These are phyloP conservation scores for Zeugodacus cucurbitae DNA, from an alignment of 1,140 invertebrate species.

Conservation along the genomic window DNA sequence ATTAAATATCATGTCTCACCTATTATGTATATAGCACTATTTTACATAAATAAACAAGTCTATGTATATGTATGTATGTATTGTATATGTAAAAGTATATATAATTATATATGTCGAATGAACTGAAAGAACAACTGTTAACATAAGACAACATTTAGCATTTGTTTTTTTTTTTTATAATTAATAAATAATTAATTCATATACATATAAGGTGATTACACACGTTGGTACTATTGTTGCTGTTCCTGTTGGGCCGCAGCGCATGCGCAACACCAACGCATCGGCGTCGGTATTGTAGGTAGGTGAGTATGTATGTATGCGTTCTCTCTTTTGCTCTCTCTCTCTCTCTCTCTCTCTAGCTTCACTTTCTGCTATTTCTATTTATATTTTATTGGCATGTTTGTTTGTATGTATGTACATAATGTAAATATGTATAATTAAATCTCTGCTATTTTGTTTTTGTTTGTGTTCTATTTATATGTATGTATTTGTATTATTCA, in stretches of 20 bases:
- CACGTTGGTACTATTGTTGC: slow-evolving; percentile 36
- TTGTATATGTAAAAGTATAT: not conserved
- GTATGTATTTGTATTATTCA: not conserved
- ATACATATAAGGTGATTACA: no score
- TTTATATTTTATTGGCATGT: not conserved
- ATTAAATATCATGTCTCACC: not conserved
- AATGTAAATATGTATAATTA: slow-evolving; percentile 38
- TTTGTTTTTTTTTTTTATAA: not conserved
- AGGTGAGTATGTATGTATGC: slow-evolving; percentile 7
- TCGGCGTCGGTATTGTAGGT: not conserved
- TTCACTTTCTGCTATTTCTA: not conserved
- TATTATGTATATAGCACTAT: not conserved
- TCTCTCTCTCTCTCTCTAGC: not conserved
- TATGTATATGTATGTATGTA: not conserved
- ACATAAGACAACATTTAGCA: not conserved
- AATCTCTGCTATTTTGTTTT: slow-evolving; percentile 12
- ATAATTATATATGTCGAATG: no score
- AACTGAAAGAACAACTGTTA: not conserved
- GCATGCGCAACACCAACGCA: not conserved
- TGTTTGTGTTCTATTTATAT: not conserved
- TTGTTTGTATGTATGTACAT: not conserved
- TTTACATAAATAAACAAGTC: not conserved
- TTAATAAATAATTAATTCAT: not conserved
- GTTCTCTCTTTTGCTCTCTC: not conserved
- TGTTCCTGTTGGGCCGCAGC: not conserved